These are phyloP conservation scores for Dendrocincla tyrannina DNA, from an alignment of 2,797 vertebrate species.

Conservation along the genomic window DNA sequence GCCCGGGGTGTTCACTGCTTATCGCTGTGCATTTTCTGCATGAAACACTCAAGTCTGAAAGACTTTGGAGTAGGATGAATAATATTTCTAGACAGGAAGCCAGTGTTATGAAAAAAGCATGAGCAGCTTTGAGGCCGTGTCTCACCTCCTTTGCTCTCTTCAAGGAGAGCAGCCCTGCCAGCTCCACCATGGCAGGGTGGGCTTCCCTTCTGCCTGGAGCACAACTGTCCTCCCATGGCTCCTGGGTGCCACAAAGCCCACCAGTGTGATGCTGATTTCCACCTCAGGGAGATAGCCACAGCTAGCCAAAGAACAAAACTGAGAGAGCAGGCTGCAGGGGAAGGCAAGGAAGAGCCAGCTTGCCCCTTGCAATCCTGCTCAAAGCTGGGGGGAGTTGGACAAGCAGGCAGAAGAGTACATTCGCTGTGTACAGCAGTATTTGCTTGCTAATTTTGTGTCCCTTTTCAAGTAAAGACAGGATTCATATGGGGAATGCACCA, in stretches of 20 bases:
- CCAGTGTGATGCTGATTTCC: not conserved
- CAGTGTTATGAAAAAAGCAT: not conserved
- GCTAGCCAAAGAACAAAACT: not conserved
- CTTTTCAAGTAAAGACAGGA: not conserved
- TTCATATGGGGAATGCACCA: not conserved
- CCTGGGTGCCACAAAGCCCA: not conserved
- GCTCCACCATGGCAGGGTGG: not conserved
- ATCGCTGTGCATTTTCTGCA: not conserved
- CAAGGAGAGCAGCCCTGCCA: not conserved
- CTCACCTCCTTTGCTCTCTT: constrained; percentile 26
- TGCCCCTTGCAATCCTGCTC: not conserved
- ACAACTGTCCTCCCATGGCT: not conserved
- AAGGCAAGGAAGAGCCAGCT: not conserved
- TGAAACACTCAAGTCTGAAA: not conserved
- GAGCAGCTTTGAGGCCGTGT: not conserved
- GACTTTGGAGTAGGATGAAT: not conserved
- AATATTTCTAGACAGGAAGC: constrained; percentile 2
- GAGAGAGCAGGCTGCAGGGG: not conserved
- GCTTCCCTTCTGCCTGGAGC: not conserved
- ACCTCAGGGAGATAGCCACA: rapidly evolving
- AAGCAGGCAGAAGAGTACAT: not conserved
- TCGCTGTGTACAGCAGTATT: not conserved
- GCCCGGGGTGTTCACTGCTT: not conserved
- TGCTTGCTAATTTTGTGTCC: not conserved
- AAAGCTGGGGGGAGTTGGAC: not conserved